Conservation (phyloP, 2,797 vertebrate species). For the Thamnophis elegans region DNA sequence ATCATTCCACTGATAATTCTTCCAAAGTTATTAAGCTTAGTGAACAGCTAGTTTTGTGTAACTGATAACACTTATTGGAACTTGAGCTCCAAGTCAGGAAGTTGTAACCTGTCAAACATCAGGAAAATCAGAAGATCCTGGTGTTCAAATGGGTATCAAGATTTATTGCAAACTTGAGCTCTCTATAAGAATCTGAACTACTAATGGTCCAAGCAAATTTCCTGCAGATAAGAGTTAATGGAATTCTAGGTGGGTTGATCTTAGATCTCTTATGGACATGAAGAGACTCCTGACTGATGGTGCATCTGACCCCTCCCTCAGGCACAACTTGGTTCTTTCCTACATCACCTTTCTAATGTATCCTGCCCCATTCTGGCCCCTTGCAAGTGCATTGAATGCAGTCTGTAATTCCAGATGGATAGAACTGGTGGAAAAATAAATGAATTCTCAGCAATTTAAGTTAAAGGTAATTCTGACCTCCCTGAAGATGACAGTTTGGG, state of each 20-base stretch:
- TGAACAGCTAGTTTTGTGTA: background rate
- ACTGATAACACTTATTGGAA: background rate
- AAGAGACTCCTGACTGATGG: background rate
- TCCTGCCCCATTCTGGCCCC: background rate
- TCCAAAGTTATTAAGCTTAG: background rate
- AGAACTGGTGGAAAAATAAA: background rate
- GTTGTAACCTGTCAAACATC: background rate
- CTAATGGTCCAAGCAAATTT: background rate
- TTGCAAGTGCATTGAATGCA: background rate
- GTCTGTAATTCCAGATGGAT: background rate
- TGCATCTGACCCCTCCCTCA: background rate
- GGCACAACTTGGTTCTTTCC: background rate
- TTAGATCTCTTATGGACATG: background rate
- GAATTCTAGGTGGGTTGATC: background rate
- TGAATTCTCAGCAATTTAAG: background rate
- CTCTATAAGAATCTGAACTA: background rate
- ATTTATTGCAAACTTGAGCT: background rate
- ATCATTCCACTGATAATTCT: background rate
- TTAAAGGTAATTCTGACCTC: background rate
- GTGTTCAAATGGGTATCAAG: background rate
- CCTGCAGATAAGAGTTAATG: background rate
- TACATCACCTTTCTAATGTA: background rate
- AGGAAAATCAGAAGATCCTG: background rate
- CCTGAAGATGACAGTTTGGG: background rate
- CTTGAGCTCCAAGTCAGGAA: background rate